A percentile compares a stretch with the other conserved stretches of the same genome.
These are phyloP conservation scores for Momotus momota DNA, from an alignment of 2,797 vertebrate species.

Conservation along the genomic window DNA sequence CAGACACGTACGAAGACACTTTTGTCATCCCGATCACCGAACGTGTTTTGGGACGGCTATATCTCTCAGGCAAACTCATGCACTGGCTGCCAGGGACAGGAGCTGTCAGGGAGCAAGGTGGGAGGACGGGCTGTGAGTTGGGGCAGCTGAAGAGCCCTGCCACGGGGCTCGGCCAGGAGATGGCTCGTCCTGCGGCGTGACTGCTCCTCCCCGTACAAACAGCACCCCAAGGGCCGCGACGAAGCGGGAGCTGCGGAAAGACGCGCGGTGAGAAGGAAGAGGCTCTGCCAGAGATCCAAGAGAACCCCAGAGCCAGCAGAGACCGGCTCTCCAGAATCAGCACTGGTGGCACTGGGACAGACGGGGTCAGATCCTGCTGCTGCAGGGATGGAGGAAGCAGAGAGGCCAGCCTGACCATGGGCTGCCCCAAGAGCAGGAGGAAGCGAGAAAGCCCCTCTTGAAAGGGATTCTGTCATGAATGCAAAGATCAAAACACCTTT, in stretches of 20 bases:
- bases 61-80: background rate
- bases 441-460: background rate
- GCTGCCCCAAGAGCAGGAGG: background rate
- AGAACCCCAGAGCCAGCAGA: background rate
- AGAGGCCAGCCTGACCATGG: background rate
- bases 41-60: background rate
- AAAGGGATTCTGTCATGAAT: background rate
- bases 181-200: fast-evolving
- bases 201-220: fast-evolving
- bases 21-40: background rate
- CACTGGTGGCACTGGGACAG: background rate
- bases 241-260: background rate
- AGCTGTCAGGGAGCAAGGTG: background rate
- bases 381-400: background rate
- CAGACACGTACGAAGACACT: fast-evolving
- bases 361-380: background rate
- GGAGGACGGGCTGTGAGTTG: background rate
- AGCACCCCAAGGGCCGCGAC: background rate
- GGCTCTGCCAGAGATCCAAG: background rate
- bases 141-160: background rate
- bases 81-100: background rate
- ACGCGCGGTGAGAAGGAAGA: background rate
- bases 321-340: background rate
- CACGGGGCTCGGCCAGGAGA: background rate
- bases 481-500: background rate